Percentiles rank a stretch among this genome's conserved stretches.
Conservation (phyloP, 1,140 invertebrate species). For the Monomorium pharaonis region DNA sequence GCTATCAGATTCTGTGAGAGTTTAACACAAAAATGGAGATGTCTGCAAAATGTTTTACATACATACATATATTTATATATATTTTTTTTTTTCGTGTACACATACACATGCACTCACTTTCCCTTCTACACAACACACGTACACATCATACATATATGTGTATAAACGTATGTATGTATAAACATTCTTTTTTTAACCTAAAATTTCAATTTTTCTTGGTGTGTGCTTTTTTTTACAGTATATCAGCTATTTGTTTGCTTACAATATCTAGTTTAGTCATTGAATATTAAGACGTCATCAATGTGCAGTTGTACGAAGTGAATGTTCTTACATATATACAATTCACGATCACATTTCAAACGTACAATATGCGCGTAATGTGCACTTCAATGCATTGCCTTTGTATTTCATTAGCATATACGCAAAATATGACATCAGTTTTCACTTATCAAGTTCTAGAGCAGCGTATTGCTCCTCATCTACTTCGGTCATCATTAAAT, state of each 20-base stretch:
- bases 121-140: too few species aligned
- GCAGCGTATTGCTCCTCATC: conserved; percentile 93
- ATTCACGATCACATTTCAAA: conserved; percentile 70
- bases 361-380: conserved; percentile 67
- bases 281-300: conserved; percentile 58
- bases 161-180: neutral
- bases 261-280: conserved; percentile 53
- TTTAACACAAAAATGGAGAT: conserved; percentile 79
- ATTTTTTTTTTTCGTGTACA: too few species aligned
- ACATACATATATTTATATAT: conserved; percentile 21
- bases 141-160: neutral
- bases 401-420: conserved; percentile 44
- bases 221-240: conserved; percentile 70
- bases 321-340: conserved; percentile 83
- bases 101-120: neutral
- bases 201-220: conserved; percentile 62
- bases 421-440: conserved; percentile 27
- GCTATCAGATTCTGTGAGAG: conserved; percentile 70
- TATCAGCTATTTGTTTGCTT: conserved; percentile 58
- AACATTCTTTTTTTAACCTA: conserved; percentile 60
- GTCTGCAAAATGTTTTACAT: conserved; percentile 75
- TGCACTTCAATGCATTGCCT: conserved; percentile 65
- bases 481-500: conserved; percentile 93
- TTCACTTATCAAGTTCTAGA: conserved; percentile 88
- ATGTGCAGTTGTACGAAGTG: conserved; percentile 68